phyloP scores from a whole-genome alignment of 2,888 invertebrate species.

The Tridacna gigas region DNA sequence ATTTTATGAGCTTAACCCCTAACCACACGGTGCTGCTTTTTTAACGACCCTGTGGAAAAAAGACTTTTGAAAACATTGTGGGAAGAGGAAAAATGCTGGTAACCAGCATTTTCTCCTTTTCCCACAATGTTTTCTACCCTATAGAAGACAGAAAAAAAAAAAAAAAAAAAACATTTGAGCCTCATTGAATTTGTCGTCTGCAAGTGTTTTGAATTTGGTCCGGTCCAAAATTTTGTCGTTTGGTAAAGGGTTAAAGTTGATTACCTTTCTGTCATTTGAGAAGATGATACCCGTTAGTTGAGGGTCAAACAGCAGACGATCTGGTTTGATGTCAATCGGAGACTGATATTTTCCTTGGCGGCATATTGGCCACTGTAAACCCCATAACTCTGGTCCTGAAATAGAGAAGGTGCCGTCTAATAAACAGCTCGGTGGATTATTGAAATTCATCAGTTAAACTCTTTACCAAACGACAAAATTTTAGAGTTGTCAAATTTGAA shows the following conservation, averaged over 20 bases:
- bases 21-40: too few relatives aligned
- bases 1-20: too few relatives aligned
- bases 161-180: too few relatives aligned
- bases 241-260: neutral
- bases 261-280: constrained; percentile 61
- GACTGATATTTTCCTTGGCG: constrained; percentile 98
- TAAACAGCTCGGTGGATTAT: neutral
- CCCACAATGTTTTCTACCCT: too few relatives aligned
- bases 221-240: too few relatives aligned
- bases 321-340: constrained; percentile 98
- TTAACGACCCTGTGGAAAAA: neutral
- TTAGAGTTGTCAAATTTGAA: neutral
- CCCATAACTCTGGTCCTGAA: constrained; percentile 99
- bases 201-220: too few relatives aligned
- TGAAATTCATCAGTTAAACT: neutral
- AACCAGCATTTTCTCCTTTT: neutral
- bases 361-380: constrained; percentile 98
- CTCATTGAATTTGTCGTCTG: too few relatives aligned
- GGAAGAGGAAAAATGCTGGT: neutral
- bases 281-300: constrained; percentile 90
- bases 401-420: constrained; percentile 71
- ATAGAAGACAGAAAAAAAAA: too few relatives aligned
- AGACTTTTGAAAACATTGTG: neutral
- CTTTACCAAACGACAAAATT: neutral
- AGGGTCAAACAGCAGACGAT: constrained; percentile 97